Base-by-base conservation (phyloP, 2,797 vertebrate genomes). In the Oreochromis mossambicus region DNA sequence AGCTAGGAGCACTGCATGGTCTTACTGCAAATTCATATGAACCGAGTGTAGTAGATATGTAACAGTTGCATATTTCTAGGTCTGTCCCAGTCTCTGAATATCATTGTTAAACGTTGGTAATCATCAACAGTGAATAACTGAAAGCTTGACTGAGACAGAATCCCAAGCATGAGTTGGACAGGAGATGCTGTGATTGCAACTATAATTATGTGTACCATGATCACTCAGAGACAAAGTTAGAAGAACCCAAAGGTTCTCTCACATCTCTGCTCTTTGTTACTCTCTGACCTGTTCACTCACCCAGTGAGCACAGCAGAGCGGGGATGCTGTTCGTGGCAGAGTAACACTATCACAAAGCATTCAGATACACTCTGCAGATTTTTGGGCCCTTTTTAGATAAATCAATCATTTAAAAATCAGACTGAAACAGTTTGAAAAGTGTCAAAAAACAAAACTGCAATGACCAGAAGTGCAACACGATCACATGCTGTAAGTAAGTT, bases 401-500 rank as follows among this genome's bases (percentile, higher is more conserved):
- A 8, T 50, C 7, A 4, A 50, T 41, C 3, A 38, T 48, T 48
- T 19, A 50, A 19, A 19, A 17, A 19, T 50, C 5, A 9, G 3
- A 19, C 19, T 51, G 9, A n/a, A 32, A 6, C 29, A 32, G 5
- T 32, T 26, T 26, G 26, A 26, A 26, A 26, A 26, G 26, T 26
- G 26, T 26, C 26, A 26, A 26, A 26, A 26, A 26, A 26, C 26
- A 26, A 26, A 26, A 26, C 26, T 70, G 63, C 38, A 43, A 15
- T 4, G 21, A 70, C 0, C 13, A 15, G 1, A 70, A 0, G 8
- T 24, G n/a, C 36, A 70, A 26, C 66, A 43, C 8, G 1, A 70
- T 9, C 38, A 70, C 21, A 21, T 2, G 66, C 21, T 70, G 38
- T 41, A 66, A 56, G 54, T 13, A 29, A 41, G 14, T 10, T 46